Evolutionary conservation across 2,797 vertebrate species (phyloP), one percentile per base, ranked within the genome.

Genomic region (Pterois miles): DNA sequence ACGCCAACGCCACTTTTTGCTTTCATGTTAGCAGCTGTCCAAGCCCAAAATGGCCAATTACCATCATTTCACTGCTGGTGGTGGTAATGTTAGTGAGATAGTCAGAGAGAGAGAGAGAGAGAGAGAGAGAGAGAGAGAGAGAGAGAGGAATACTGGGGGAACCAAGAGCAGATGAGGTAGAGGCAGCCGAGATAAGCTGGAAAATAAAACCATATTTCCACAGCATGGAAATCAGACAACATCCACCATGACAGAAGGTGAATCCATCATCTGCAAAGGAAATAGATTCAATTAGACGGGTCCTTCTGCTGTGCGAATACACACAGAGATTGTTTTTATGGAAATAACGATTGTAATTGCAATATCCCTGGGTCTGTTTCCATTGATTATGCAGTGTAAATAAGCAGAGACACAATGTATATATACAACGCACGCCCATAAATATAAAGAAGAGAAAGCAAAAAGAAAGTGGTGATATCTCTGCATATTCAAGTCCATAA

Each of bases 21-120:
- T 92, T 94, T 93, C 91, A 93, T 93, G 92, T 94, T 92, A 91
- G 93, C 90, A 93, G 93, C 92, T 93, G 92, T 91, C 93, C 85
- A 82, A 91, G 80, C 86, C 88, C 83, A 91, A 93, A 93, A 93
- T 93, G 92, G 92, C 92, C 93, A 94, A 94, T 94, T 94, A 94
- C 89, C 86, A 92, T 94, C 86, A 92, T 93, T 92, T 92, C 87
- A 91, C 91, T 90, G 86, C 86, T 88, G 83, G 66, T 92, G 87
- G 80, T 89, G 88, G 90, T 88, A 90, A 91, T 87, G 90, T 79
- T 84, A 86, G 83, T 46, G 82, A 87, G 82, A 84, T 64, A 85
- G 79, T 62, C 81, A 59, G 80, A 69, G 56, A 29, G 20, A 9
- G 60, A 53, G 46, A 68, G 36, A 67, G 65, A 52, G 58, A 40